Evolutionary conservation across 2,113 vertebrate genomes (phyloP).

Genomic region (Pangasianodon hypophthalmus): DNA sequence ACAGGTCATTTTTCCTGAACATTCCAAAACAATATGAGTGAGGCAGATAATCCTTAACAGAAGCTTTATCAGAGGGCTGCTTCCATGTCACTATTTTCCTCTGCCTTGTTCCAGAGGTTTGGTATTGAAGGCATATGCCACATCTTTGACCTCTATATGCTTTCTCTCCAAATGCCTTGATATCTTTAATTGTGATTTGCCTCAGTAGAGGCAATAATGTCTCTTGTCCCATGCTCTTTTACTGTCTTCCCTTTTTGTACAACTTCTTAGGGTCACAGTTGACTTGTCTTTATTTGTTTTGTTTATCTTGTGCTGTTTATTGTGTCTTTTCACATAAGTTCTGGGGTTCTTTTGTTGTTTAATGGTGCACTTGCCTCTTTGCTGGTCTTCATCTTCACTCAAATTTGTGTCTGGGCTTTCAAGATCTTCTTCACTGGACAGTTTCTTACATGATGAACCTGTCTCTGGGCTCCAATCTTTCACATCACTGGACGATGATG

Average conservation of each 20-base stretch:
- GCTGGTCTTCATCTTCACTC: background rate
- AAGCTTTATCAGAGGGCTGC: background rate
- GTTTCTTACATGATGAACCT: no score
- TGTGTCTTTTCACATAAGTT: background rate
- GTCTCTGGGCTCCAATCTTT: no score
- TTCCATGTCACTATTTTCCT: constrained; percentile 43
- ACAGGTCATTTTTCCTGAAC: background rate
- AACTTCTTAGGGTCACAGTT: no score
- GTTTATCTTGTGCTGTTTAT: background rate
- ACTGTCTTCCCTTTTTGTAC: background rate
- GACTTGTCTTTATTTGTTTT: background rate
- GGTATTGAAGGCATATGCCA: no score
- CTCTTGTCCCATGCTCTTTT: constrained; percentile 35
- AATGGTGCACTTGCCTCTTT: background rate
- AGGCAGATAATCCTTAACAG: background rate
- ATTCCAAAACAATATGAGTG: constrained; percentile 12
- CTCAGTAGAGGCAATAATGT: constrained; percentile 29
- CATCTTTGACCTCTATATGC: no score
- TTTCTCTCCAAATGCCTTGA: constrained; percentile 36
- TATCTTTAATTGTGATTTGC: constrained; percentile 14
- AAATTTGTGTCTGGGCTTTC: background rate
- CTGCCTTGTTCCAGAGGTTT: constrained; percentile 28
- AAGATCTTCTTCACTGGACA: no score
- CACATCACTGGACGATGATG: no score
- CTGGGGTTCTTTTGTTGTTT: background rate